phyloP scores from a whole-genome alignment of 1,140 invertebrate genomes.

The Saccostrea glomerata region DNA sequence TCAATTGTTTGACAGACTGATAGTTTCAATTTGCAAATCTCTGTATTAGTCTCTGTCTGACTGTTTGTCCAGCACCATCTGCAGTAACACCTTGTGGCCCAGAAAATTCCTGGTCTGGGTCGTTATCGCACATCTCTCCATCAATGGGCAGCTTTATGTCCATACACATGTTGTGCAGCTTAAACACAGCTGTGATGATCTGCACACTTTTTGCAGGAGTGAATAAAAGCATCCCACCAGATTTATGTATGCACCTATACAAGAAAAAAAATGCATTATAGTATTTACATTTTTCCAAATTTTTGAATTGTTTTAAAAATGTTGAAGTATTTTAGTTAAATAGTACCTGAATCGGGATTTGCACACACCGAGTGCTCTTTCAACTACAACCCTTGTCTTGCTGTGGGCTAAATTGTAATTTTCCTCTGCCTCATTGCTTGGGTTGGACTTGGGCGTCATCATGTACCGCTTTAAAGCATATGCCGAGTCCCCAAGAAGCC shows the following conservation, averaged over 20 bases:
- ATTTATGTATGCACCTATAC: constrained; percentile 24
- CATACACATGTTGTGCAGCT: constrained; percentile 23
- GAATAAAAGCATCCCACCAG: not conserved
- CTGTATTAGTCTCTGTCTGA: not conserved
- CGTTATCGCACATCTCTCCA: not conserved
- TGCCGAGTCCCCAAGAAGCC: not conserved
- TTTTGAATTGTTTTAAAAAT: too few species aligned
- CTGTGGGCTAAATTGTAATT: constrained; percentile 33
- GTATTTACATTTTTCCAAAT: too few species aligned
- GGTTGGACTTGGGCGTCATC: constrained; percentile 19
- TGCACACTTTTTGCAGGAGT: constrained; percentile 1
- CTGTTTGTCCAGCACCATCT: not conserved
- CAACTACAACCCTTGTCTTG: constrained; percentile 19
- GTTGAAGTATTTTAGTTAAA: not conserved
- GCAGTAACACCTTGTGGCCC: not conserved
- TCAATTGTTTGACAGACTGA: not conserved
- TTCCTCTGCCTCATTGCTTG: constrained; percentile 13
- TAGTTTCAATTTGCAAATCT: not conserved
- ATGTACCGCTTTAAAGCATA: not conserved
- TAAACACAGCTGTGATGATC: constrained; percentile 28
- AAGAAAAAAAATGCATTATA: not conserved
- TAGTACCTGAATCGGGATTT: constrained; percentile 1
- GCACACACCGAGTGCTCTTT: constrained; percentile 21
- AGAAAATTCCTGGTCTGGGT: not conserved
- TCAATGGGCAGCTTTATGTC: constrained; percentile 12